Evolutionary conservation across 2,888 invertebrate species (phyloP), one percentile per base, ranked within the genome.

Genomic region (Smittia sp.): DNA sequence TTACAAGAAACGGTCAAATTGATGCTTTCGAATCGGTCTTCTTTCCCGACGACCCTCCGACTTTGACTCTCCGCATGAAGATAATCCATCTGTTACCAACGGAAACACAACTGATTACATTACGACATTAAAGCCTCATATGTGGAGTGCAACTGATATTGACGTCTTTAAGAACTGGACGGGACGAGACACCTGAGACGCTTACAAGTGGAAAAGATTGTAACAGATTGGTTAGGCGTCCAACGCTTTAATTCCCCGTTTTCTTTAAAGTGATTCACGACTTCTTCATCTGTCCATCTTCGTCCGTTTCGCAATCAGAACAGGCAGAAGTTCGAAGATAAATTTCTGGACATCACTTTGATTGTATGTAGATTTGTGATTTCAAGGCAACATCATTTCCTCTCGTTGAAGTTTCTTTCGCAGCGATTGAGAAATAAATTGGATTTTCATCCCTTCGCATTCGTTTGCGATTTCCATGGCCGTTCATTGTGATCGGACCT

Each of bases 401-500:
- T 27, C 20, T 27, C 15, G 9, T 25, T 24, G 63, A 27, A 63
- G 63, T 27, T 13, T 18, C 24, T 18, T 62, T 54, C 15, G 69
- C 70, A 63, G 63, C 72, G 72, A 62, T 54, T 24, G 72, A 62
- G 41, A 72, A 72, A 72, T 72, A 72, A 72, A 72, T 72, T 72
- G 72, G 72, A 72, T 72, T 72, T 72, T 72, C 72, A 72, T 72
- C 72, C 72, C 62, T 72, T 72, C 54, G 18, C 20, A 20, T 27
- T 63, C 22, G 15, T 13, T 27, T 63, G 25, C 27, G 63, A 27
- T 63, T 63, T 27, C 27, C 25, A 22, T 27, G 15, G 11, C 58
- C 22, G 18, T 22, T 58, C 58, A 58, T 1, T 18, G 58, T 58
- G 58, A 58, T 58, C 32, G 46, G 58, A 58, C 58, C 58, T 58